Evolutionary conservation across 2,888 invertebrate genomes (phyloP).

Genomic region (Caenorhabditis becei): DNA sequence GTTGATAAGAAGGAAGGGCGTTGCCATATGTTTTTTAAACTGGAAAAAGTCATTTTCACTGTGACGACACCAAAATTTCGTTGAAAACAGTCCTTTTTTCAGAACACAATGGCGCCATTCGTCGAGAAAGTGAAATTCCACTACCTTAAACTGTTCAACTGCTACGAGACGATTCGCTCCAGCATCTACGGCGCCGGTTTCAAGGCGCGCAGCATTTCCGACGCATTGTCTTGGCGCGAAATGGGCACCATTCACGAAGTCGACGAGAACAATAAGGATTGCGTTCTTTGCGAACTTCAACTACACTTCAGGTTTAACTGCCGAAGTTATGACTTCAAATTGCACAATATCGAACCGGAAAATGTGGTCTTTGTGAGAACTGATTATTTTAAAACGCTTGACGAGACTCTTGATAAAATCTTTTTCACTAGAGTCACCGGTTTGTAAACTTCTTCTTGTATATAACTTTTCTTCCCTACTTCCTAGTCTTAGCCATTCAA

Average conservation of each 20-base stretch:
- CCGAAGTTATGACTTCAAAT: conserved; percentile 10
- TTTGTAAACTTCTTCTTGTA: conserved; percentile 18
- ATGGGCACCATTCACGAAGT: conserved; percentile 39
- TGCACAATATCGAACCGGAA: conserved; percentile 41
- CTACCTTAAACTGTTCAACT: conserved; percentile 22
- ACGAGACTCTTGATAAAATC: conserved; percentile 24
- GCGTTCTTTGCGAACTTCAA: neutral
- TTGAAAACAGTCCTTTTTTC: neutral
- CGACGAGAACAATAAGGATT: conserved; percentile 12
- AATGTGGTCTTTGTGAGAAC: conserved; percentile 25
- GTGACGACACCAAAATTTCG: neutral
- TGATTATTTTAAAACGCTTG: conserved; percentile 18
- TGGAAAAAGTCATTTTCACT: neutral
- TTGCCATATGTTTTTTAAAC: neutral
- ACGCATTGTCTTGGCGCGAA: conserved; percentile 22
- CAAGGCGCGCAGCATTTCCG: conserved; percentile 5
- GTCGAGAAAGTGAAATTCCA: conserved; percentile 11
- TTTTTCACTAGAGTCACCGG: conserved; percentile 45
- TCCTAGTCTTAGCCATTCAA: neutral
- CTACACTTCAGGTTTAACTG: neutral
- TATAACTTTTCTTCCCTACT: neutral
- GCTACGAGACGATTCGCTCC: conserved; percentile 15
- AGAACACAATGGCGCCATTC: conserved; percentile 23
- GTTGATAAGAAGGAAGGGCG: no score
- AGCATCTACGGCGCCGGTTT: conserved; percentile 35